Percentiles rank a stretch among this genome's conserved stretches.
These are phyloP conservation scores for Heterochromis multidens DNA, from an alignment of 2,113 vertebrate genomes.

Conservation along the genomic window DNA sequence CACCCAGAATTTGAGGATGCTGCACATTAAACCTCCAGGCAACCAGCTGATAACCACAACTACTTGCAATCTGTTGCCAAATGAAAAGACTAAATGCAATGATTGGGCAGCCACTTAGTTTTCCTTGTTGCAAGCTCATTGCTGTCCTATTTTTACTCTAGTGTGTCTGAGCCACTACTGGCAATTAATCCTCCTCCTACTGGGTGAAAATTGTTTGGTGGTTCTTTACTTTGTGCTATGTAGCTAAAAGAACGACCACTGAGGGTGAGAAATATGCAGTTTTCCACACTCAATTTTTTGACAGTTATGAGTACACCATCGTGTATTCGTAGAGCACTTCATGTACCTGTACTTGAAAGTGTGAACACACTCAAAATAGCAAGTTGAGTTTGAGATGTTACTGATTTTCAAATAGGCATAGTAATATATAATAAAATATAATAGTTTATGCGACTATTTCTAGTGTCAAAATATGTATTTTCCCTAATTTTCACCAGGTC, in stretches of 20 bases:
- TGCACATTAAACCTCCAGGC: background rate
- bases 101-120: background rate
- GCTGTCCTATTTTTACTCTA: background rate
- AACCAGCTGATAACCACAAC: background rate
- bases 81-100: background rate
- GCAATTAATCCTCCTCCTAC: background rate
- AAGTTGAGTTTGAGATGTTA: background rate
- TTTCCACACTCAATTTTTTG: background rate
- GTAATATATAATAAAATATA: background rate
- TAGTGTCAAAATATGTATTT: background rate
- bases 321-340: background rate
- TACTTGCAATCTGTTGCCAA: background rate
- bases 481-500: background rate
- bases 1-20: background rate
- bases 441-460: background rate
- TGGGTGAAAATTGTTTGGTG: background rate
- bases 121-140: background rate
- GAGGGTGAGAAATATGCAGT: background rate
- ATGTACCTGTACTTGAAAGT: background rate
- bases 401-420: background rate
- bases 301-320: background rate
- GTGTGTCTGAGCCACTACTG: background rate
- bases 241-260: background rate
- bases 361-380: background rate
- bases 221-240: background rate